phyloP scores from a whole-genome alignment of 2,797 vertebrate genomes.

The Rhabdomys pumilio region DNA sequence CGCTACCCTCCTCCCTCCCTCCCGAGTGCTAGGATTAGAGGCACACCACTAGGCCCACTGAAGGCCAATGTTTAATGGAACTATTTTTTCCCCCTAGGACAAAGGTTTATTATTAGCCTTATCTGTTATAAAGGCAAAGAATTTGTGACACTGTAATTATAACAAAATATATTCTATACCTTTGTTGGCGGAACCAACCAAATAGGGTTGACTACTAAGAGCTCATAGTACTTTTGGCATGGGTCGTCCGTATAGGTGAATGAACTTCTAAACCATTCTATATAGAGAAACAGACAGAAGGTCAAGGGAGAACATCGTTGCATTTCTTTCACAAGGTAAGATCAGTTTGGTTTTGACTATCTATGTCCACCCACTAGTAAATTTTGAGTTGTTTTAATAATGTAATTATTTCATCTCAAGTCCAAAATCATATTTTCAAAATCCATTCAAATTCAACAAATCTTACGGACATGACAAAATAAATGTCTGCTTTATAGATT shows the following conservation, averaged over 20 bases:
- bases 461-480: slow-evolving; percentile 38
- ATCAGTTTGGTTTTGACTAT: slow-evolving; percentile 58
- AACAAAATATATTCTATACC: slow-evolving; percentile 82
- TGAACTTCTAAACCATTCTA: slow-evolving; percentile 89
- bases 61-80: slow-evolving; percentile 37
- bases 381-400: slow-evolving; percentile 51
- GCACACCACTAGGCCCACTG: not conserved
- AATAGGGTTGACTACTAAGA: slow-evolving; percentile 89
- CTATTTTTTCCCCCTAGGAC: not conserved
- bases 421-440: slow-evolving; percentile 57
- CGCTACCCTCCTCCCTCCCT: not conserved
- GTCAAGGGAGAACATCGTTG: not conserved
- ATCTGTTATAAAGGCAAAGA: slow-evolving; percentile 25
- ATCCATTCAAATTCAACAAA: slow-evolving; percentile 57
- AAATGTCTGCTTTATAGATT: slow-evolving; percentile 49
- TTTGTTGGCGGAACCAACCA: slow-evolving; percentile 91
- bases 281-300: slow-evolving; percentile 79
- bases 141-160: slow-evolving; percentile 13
- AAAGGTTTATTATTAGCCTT: slow-evolving; percentile 40
- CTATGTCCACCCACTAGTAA: not conserved
- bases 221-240: slow-evolving; percentile 91
- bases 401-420: slow-evolving; percentile 3
- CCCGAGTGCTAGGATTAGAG: not conserved
- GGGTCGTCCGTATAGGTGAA: slow-evolving; percentile 89
- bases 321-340: slow-evolving; percentile 70